Evolutionary conservation across 1,140 invertebrate species (phyloP).

Genomic region (Caligus rogercresseyi): DNA sequence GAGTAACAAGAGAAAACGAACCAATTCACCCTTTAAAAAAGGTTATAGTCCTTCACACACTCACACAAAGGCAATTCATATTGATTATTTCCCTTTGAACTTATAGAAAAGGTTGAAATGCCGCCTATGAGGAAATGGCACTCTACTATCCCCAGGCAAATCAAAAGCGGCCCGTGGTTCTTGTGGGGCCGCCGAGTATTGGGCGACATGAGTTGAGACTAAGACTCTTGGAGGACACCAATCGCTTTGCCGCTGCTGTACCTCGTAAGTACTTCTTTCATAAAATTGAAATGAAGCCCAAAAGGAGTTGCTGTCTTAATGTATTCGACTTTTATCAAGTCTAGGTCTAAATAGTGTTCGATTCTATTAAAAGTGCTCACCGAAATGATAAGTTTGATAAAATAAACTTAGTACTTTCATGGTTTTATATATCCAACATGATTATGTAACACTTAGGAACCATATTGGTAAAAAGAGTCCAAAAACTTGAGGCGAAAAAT

Average conservation of each 20-base stretch:
- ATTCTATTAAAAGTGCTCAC: too few species aligned
- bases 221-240: conserved; percentile 34
- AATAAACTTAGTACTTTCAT: not conserved
- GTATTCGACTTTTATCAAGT: not conserved
- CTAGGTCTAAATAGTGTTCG: not conserved
- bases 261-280: conserved; percentile 31
- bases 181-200: conserved; percentile 38
- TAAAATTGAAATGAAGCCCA: too few species aligned
- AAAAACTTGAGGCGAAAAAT: too few species aligned
- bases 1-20: conserved; percentile 13
- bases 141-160: conserved; percentile 35
- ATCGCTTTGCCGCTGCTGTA: conserved; percentile 37
- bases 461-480: too few species aligned
- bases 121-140: conserved; percentile 36
- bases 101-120: conserved; percentile 4
- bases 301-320: not conserved
- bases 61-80: not conserved
- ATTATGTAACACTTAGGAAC: too few species aligned
- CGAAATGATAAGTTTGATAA: not conserved
- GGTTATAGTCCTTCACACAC: conserved; percentile 1
- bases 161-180: conserved; percentile 35
- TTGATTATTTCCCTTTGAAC: not conserved
- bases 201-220: conserved; percentile 36
- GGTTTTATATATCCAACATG: too few species aligned
- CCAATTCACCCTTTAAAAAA: conserved; percentile 15